Evolutionary conservation across 2,797 vertebrate genomes (phyloP), one percentile per base, ranked within the genome.

Genomic region (Amazonetta brasiliensis): DNA sequence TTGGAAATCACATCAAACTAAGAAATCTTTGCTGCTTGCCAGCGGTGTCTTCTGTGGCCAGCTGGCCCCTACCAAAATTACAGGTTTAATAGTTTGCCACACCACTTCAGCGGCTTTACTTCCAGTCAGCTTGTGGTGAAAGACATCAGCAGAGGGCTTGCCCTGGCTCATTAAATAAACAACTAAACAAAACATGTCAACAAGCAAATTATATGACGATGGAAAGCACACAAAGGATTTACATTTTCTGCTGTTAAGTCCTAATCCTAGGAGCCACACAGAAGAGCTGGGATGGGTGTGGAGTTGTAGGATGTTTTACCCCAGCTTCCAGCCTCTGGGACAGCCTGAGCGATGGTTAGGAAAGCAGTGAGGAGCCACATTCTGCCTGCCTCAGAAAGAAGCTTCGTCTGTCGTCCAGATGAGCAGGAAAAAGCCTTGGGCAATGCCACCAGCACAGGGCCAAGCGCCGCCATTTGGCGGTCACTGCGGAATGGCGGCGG

Each of bases 1-100:
- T 0, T 19, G 35, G 35, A 54, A 64, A 25, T 68, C 1, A 16
- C 4, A 21, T 0, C 8, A 41, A 74, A 21, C 12, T 46, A 17
- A 68, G 35, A 71, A 68, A 43, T n/a, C 19, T 67, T 22, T 26
- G 8, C 26, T 43, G 33, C 28, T 39, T 72, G 25, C 30, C 62
- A 13, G 41, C 0, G 6, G 30, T 9, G 15, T 25, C 41, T 10
- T 15, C 8, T 20, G 44, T 22, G 67, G n/a, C n/a, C 46, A 50
- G 35, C 84, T 72, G 64, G 18, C 62, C 50, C 6, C 5, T 7
- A 26, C 22, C 48, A 3, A 18, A 50, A 43, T 39, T 43, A 12
- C 31, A 30, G 62, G 35, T 82, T 87, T 72, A n/a, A 54, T 15
- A 63, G 18, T 56, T 73, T 41, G 12, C 33, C 86, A 66, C 43